Percentiles rank a stretch among this genome's conserved stretches.
These are phyloP conservation scores for Perdix hodgsoniae DNA, from an alignment of 2,797 vertebrate genomes.

Conservation along the genomic window DNA sequence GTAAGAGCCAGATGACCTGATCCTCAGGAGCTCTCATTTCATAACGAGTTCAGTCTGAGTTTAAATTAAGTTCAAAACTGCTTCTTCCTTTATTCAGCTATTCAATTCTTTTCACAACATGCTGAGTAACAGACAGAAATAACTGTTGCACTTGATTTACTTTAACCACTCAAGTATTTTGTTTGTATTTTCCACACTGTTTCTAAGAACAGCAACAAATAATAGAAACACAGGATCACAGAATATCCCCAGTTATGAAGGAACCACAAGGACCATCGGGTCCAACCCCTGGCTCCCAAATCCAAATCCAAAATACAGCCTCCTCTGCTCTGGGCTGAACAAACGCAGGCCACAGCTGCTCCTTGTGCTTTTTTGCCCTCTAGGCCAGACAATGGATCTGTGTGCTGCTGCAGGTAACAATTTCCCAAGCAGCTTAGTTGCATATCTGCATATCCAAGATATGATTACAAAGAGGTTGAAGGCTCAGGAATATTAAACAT, in stretches of 20 bases:
- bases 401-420: background rate
- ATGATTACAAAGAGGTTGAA: background rate
- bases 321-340: no score
- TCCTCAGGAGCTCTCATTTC: background rate
- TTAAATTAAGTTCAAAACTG: background rate
- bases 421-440: background rate
- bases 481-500: background rate
- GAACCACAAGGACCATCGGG: no score
- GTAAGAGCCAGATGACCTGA: background rate
- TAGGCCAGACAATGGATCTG: background rate
- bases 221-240: no score
- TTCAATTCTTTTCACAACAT: background rate
- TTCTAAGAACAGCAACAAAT: background rate
- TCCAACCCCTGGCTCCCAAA: no score
- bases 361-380: no score
- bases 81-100: background rate
- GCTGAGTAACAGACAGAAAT: background rate
- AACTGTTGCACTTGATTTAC: background rate
- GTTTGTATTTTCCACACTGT: background rate
- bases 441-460: background rate
- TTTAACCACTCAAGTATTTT: background rate
- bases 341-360: no score
- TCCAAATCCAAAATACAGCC: no score
- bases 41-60: background rate
- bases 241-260: no score